A percentile compares a stretch with the other conserved stretches of the same genome.
These are phyloP conservation scores for Ectobius pallidus DNA, from an alignment of 2,888 invertebrate genomes.

Conservation along the genomic window DNA sequence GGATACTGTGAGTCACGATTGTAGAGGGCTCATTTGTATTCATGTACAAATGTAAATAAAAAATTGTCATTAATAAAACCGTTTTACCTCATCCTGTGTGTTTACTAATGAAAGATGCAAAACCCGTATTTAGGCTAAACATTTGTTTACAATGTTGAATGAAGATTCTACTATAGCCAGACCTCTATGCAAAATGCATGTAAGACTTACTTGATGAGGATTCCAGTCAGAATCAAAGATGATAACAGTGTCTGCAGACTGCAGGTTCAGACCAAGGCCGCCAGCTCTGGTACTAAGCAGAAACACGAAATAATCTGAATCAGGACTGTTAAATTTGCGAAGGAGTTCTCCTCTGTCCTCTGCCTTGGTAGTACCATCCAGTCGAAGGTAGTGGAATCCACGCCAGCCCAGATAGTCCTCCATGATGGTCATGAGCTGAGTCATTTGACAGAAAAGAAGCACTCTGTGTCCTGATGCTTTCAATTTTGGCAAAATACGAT, in stretches of 20 bases:
- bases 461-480: slow-evolving; percentile 61
- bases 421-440: slow-evolving; percentile 66
- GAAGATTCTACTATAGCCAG: too few relatives aligned
- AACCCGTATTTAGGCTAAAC: too few relatives aligned
- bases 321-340: slow-evolving; percentile 57
- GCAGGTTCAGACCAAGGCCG: slow-evolving; percentile 66
- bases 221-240: slow-evolving; percentile 73
- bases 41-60: too few relatives aligned
- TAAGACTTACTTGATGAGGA: slow-evolving; percentile 64
- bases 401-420: slow-evolving; percentile 66
- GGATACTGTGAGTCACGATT: too few relatives aligned
- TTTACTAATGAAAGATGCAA: too few relatives aligned
- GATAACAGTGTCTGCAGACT: slow-evolving; percentile 70
- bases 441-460: slow-evolving; percentile 71
- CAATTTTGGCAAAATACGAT: slow-evolving; percentile 66
- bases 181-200: too few relatives aligned
- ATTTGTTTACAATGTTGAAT: too few relatives aligned
- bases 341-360: slow-evolving; percentile 66
- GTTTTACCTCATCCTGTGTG: too few relatives aligned
- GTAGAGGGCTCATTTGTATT: too few relatives aligned
- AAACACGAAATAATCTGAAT: slow-evolving; percentile 64
- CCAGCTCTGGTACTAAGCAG: slow-evolving; percentile 67
- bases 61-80: too few relatives aligned
- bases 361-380: slow-evolving; percentile 67
- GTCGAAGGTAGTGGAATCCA: slow-evolving; percentile 60